These are phyloP conservation scores for Cantharis lateralis DNA, from an alignment of 2,888 invertebrate genomes.

Conservation along the genomic window DNA sequence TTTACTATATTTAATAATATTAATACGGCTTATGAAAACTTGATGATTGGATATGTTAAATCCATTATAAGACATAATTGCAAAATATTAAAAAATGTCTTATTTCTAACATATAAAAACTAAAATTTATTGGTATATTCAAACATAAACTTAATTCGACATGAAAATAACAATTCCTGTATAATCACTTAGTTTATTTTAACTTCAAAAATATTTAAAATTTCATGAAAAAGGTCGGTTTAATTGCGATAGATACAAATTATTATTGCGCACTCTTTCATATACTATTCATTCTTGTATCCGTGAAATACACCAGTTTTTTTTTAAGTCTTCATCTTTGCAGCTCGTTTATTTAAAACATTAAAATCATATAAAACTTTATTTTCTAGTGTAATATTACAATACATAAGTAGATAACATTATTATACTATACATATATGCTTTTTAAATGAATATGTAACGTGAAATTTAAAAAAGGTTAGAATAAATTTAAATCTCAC, in stretches of 20 bases:
- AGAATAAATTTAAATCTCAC: neutral
- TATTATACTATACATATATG: neutral
- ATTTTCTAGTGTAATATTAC: neutral
- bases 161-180: neutral
- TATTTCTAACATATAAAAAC: conserved; percentile 1
- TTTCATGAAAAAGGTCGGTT: neutral
- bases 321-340: neutral
- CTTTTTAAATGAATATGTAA: neutral
- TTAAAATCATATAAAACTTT: neutral
- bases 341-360: neutral
- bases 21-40: neutral
- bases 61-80: neutral
- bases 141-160: neutral
- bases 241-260: neutral
- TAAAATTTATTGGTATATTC: neutral
- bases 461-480: neutral
- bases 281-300: conserved; percentile 4
- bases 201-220: neutral
- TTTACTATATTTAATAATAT: neutral
- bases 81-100: neutral
- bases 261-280: conserved; percentile 26
- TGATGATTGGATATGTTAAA: neutral
- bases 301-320: conserved; percentile 13
- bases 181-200: neutral
- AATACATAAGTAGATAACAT: neutral